phyloP scores from a whole-genome alignment of 2,888 invertebrate genomes.

The Pheosia gnoma region DNA sequence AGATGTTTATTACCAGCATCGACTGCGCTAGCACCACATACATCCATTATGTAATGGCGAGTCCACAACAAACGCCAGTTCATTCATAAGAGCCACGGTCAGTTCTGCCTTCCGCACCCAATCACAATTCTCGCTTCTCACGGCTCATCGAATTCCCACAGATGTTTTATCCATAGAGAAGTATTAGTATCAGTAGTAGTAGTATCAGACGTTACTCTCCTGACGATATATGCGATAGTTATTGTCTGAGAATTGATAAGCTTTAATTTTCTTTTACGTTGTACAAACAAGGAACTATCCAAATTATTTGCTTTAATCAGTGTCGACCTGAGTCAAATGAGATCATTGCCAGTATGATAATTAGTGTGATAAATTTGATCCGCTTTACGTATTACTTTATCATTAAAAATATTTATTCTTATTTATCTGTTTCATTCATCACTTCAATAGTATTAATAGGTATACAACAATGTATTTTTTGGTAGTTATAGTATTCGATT shows the following conservation, averaged over 20 bases:
- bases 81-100: slow-evolving; percentile 72
- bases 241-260: slow-evolving; percentile 52
- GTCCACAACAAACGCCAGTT: slow-evolving; percentile 69
- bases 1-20: slow-evolving; percentile 68
- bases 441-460: slow-evolving; percentile 8
- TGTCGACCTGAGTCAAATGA: slow-evolving; percentile 62
- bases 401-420: slow-evolving; percentile 42
- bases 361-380: slow-evolving; percentile 50
- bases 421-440: slow-evolving; percentile 48
- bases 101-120: slow-evolving; percentile 56
- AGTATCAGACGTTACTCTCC: neutral
- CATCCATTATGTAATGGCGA: slow-evolving; percentile 69
- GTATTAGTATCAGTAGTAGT: neutral
- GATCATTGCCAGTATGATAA: slow-evolving; percentile 76
- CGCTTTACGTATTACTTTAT: slow-evolving; percentile 45
- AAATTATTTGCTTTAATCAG: slow-evolving; percentile 65
- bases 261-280: slow-evolving; percentile 74
- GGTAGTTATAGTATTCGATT: neutral
- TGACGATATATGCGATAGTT: slow-evolving; percentile 1
- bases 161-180: slow-evolving; percentile 18
- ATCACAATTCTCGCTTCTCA: slow-evolving; percentile 49
- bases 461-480: neutral
- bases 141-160: slow-evolving; percentile 40
- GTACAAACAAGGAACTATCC: slow-evolving; percentile 65
- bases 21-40: slow-evolving; percentile 59